These are phyloP conservation scores for Sepiola atlantica DNA, from an alignment of 2,888 invertebrate genomes.

Conservation along the genomic window DNA sequence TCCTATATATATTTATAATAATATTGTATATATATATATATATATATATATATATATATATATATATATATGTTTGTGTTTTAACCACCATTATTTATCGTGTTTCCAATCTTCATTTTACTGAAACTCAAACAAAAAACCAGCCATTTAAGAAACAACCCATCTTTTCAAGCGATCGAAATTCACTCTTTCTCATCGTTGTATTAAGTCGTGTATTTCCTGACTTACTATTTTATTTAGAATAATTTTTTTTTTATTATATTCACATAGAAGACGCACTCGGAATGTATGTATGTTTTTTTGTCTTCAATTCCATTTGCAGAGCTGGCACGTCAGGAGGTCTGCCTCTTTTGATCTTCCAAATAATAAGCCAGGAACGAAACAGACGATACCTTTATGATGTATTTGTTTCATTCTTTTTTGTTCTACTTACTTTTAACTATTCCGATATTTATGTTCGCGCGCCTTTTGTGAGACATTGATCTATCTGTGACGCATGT, in stretches of 20 bases:
- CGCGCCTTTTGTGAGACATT: neutral
- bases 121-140: neutral
- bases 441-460: neutral
- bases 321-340: slow-evolving; percentile 49
- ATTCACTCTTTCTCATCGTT: neutral
- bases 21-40: no score
- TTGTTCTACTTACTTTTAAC: neutral
- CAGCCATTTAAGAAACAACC: neutral
- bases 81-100: neutral
- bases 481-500: neutral
- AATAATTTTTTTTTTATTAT: no score
- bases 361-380: neutral
- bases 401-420: neutral
- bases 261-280: neutral
- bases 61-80: no score
- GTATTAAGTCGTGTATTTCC: neutral
- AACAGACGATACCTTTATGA: neutral
- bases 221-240: neutral
- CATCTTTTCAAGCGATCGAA: neutral
- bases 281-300: neutral
- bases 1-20: no score
- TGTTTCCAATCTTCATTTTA: neutral
- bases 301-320: slow-evolving; percentile 49
- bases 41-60: no score
- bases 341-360: neutral